A percentile compares a stretch with the other conserved stretches of the same genome.
phyloP scores from a whole-genome alignment of 2,888 invertebrate species.

The Acrobasis consociella region DNA sequence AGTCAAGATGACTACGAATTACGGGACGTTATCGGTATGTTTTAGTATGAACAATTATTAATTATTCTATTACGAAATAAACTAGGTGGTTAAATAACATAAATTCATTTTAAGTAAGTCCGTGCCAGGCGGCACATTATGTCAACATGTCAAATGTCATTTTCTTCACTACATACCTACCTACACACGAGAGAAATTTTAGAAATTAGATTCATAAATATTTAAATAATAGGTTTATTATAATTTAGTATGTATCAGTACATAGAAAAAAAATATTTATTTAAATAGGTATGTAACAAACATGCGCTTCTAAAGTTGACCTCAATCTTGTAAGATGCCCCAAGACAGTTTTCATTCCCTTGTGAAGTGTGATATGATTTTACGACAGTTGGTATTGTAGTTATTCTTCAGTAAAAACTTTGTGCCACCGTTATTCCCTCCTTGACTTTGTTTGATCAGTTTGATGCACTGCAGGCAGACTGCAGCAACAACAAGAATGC shows the following conservation, averaged over 20 bases:
- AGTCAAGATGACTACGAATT: constrained; percentile 96
- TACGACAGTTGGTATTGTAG: too few relatives aligned
- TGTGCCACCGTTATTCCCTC: too few relatives aligned
- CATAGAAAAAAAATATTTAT: too few relatives aligned
- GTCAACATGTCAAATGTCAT: constrained; percentile 37
- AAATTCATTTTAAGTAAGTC: constrained; percentile 27
- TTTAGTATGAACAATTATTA: constrained; percentile 13
- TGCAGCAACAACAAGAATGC: background rate
- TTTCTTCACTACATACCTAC: background rate
- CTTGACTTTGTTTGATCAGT: background rate
- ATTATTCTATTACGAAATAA: constrained; percentile 15
- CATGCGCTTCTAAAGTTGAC: too few relatives aligned
- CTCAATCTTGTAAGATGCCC: too few relatives aligned
- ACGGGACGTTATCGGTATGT: constrained; percentile 95
- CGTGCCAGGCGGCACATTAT: constrained; percentile 29
- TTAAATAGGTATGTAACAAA: too few relatives aligned
- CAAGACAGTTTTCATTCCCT: too few relatives aligned
- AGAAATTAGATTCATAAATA: background rate
- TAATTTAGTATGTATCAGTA: too few relatives aligned
- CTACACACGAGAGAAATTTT: background rate
- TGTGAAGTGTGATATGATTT: too few relatives aligned
- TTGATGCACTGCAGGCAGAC: background rate
- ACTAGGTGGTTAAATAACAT: background rate
- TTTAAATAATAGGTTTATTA: too few relatives aligned
- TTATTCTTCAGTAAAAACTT: too few relatives aligned